These are phyloP conservation scores for Darevskia mixta DNA, from an alignment of 2,797 vertebrate genomes.

Conservation along the genomic window DNA sequence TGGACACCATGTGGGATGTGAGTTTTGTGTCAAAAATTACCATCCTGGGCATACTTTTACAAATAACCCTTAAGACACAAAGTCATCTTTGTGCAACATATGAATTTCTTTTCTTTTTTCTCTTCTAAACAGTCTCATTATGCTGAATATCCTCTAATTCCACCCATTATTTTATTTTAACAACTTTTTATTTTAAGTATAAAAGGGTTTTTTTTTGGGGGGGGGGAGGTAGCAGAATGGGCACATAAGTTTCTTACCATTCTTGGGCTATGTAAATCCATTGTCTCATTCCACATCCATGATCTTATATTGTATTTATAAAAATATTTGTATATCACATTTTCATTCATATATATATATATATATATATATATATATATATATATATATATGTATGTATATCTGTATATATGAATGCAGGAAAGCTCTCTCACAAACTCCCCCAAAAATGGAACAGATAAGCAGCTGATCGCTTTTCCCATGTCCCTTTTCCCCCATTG, in stretches of 20 bases:
- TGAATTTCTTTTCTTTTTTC: neutral
- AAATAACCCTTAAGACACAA: neutral
- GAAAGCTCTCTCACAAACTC: no score
- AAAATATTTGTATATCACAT: no score
- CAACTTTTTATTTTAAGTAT: neutral
- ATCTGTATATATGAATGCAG: no score
- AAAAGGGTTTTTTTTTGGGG: neutral
- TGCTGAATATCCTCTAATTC: neutral
- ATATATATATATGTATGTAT: no score
- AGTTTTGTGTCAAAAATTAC: neutral
- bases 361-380: no score
- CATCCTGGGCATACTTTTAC: neutral
- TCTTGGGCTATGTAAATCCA: conserved; percentile 43
- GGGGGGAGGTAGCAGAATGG: neutral
- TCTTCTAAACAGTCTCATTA: neutral
- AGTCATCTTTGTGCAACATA: neutral
- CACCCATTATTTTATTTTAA: neutral
- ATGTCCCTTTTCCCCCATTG: conserved; percentile 41
- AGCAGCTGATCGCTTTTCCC: neutral
- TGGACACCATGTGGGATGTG: neutral
- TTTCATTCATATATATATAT: no score
- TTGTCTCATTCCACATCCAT: conserved; percentile 38
- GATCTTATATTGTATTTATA: neutral
- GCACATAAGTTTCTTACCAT: conserved; percentile 44
- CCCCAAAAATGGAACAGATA: no score